A percentile compares a stretch with the other conserved stretches of the same genome.
Evolutionary conservation across 2,888 invertebrate genomes (phyloP).

Genomic region (Oxytorus armatus): DNA sequence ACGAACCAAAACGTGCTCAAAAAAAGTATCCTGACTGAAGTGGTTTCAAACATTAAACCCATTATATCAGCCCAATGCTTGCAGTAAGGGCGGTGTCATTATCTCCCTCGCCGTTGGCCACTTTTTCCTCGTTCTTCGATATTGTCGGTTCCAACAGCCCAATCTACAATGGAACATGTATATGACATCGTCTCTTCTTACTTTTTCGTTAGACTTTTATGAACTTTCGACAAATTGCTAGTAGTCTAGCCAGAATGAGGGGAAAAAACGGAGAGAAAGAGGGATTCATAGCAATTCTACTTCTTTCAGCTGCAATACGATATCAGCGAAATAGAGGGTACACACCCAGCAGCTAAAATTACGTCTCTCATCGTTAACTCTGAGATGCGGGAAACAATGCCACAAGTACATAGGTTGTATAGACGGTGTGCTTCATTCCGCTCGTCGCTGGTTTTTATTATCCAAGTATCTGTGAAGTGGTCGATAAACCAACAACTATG

Average conservation of each 20-base stretch:
- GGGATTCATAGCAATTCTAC: not conserved
- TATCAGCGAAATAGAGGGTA: not conserved
- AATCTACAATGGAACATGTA: no score
- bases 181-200: no score
- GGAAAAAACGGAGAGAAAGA: not conserved
- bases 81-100: no score
- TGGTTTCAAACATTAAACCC: no score
- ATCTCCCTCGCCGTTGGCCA: no score
- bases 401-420: not conserved
- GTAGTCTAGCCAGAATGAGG: not conserved
- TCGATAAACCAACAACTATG: constrained; percentile 63
- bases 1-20: no score
- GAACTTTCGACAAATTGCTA: constrained; percentile 24
- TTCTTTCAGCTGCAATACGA: not conserved
- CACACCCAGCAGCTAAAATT: constrained; percentile 39
- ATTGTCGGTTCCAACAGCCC: no score
- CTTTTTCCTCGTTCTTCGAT: no score
- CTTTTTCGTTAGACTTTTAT: constrained; percentile 48
- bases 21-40: no score
- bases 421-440: not conserved
- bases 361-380: constrained; percentile 60
- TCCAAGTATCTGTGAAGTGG: constrained; percentile 56
- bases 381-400: constrained; percentile 10
- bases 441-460: constrained; percentile 39
- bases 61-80: no score